phyloP scores from a whole-genome alignment of 1,140 invertebrate species.

The Macrosteles quadrilineatus region DNA sequence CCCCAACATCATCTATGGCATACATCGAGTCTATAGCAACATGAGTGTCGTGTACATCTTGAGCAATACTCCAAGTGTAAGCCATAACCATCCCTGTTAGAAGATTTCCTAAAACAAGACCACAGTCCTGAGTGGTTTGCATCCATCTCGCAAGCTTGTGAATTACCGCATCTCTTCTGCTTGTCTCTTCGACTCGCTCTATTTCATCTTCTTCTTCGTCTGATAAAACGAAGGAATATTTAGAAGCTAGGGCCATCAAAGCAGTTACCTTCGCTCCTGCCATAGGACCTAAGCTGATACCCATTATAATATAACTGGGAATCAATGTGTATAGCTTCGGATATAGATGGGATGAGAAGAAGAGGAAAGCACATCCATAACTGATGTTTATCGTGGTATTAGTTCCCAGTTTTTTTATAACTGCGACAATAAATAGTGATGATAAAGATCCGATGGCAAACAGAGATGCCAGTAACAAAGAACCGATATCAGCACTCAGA shows the following conservation, averaged over 20 bases:
- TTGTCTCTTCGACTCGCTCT: conserved; percentile 29
- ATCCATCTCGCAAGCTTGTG: conserved; percentile 49
- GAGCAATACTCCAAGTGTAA: conserved; percentile 47
- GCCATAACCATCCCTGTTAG: conserved; percentile 53
- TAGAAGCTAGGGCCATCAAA: conserved; percentile 59
- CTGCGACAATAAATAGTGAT: conserved; percentile 55
- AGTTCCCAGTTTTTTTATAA: conserved; percentile 58
- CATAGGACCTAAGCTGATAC: conserved; percentile 56
- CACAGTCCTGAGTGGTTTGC: conserved; percentile 60
- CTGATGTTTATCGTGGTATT: conserved; percentile 54
- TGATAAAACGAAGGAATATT: conserved; percentile 58
- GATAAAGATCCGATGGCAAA: conserved; percentile 58
- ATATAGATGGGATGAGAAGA: conserved; percentile 60
- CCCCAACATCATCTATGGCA: conserved; percentile 52
- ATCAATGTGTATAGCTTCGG: conserved; percentile 62
- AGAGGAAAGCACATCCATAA: conserved; percentile 56
- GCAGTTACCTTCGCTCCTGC: conserved; percentile 59
- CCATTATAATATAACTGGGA: conserved; percentile 61
- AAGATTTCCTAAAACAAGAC: conserved; percentile 57
- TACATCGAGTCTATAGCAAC: conserved; percentile 44
- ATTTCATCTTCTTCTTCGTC: conserved; percentile 54
- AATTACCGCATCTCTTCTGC: conserved; percentile 34
- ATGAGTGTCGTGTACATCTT: conserved; percentile 26
- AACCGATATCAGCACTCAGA: conserved; percentile 52
- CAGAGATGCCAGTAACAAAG: conserved; percentile 55